Evolutionary conservation across 2,797 vertebrate genomes (phyloP), one percentile per base, ranked within the genome.

Genomic region (Karalla daura): DNA sequence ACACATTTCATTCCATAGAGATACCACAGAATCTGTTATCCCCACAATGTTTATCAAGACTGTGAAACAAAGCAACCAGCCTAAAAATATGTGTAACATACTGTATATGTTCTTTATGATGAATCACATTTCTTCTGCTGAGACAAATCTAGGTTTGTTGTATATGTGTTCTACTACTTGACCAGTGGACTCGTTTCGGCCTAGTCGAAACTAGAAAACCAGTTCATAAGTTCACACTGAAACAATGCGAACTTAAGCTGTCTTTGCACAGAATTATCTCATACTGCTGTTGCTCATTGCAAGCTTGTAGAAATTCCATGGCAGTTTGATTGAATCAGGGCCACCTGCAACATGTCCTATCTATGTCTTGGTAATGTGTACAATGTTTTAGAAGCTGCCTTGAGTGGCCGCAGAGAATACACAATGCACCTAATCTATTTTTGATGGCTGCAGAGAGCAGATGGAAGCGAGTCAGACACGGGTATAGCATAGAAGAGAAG

Each of bases 111-210:
- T 40, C 46, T 65, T 64, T 37, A 58, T 59, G 71, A 80, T 64
- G 50, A 74, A 67, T 58, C 69, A 41, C 43, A 4, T 55, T 70
- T 68, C 54, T 55, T 62, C 76, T 36, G 54, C 37, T 65, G 39
- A 72, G 44, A 74, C 59, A 62, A 55, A 64, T 80, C 71, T 69
- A 76, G 36, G 45, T 59, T 65, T 77, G 70, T 39, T 54, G 35
- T 49, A 59, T 53, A 51, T 79, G 58, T 15, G 67, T 47, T 46
- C 51, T 71, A 39, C 62, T 53, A 80, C 53, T 49, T 23, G 40
- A 39, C 3, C 15, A 32, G 37, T n/a, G n/a, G n/a, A n/a, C n/a
- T n/a, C n/a, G n/a, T n/a, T n/a, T n/a, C n/a, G n/a, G n/a, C n/a
- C n/a, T n/a, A n/a, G n/a, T n/a, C n/a, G n/a, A n/a, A n/a, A n/a